Evolutionary conservation across 2,113 vertebrate species (phyloP), one percentile per base, ranked within the genome.

Genomic region (Asarcornis scutulata): DNA sequence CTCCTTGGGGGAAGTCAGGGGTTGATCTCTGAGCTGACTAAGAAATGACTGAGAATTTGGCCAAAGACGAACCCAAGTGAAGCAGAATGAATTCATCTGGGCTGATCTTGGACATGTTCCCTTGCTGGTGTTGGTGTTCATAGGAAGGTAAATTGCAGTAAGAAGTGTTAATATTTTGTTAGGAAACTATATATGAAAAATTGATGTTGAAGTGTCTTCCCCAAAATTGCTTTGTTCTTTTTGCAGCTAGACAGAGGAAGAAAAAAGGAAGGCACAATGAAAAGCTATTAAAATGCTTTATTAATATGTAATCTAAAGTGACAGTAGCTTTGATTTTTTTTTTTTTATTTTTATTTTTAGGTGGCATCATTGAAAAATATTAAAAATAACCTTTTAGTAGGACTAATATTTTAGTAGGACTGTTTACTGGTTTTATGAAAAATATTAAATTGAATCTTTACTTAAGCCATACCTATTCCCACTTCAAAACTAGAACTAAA

Each of bases 391-490:
- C 32, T n/a, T 46, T 22, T 67, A 44, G 29, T 67, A 46, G 6
- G 31, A 67, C 42, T 29, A 29, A 55, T 67, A 66, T 36, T 88
- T 72, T 4, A 13, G 25, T 81, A 48, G 46, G 68, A 21, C 17
- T 60, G 3, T 79, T 87, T 72, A 50, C 52, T 53, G 25, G 8
- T 78, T 91, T 93, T 94, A 75, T 75, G 66, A 75, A 11, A 82
- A 87, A 89, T 55, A 60, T 81, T 83, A 79, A 86, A 83, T 21
- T 87, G 52, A 82, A n/a, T 40, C 94, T 85, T 91, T 78, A 59
- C 48, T 82, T 67, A 66, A 67, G 42, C 50, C 2, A 7, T 32
- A 10, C 42, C 13, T 38, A 34, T 85, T 90, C 66, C 85, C 44
- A 46, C 87, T 94, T 88, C 67, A 89, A 91, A 63, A 59, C 67